Conservation (phyloP, 2,888 invertebrate genomes). For the Chrysolina americana region DNA sequence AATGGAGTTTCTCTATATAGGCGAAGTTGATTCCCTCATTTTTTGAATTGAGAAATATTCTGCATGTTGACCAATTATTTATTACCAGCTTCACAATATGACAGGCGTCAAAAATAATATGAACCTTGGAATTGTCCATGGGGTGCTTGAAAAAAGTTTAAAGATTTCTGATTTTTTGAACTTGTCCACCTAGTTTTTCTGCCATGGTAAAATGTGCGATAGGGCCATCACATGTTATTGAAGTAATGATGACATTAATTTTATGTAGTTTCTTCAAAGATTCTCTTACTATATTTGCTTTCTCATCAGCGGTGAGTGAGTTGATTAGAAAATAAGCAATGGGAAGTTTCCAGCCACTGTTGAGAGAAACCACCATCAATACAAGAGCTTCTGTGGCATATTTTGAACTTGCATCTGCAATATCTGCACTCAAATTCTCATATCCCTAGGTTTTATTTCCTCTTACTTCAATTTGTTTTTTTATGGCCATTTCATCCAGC, state of each 20-base stretch:
- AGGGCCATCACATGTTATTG: slow-evolving; percentile 52
- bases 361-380: slow-evolving; percentile 46
- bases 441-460: slow-evolving; percentile 21
- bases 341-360: slow-evolving; percentile 46
- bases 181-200: slow-evolving; percentile 42
- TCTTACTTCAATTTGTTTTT: slow-evolving; percentile 37
- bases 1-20: slow-evolving; percentile 36
- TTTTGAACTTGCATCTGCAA: not conserved
- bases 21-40: slow-evolving; percentile 9
- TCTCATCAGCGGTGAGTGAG: slow-evolving; percentile 42
- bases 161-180: slow-evolving; percentile 35
- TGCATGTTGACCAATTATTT: slow-evolving; percentile 23
- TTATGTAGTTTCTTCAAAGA: slow-evolving; percentile 39
- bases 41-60: not conserved
- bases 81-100: slow-evolving; percentile 41
- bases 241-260: slow-evolving; percentile 41
- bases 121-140: slow-evolving; percentile 29
- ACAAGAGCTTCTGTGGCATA: slow-evolving; percentile 39
- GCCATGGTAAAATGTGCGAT: slow-evolving; percentile 41
- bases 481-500: slow-evolving; percentile 23
- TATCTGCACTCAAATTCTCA: slow-evolving; percentile 32
- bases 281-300: slow-evolving; percentile 43
- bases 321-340: slow-evolving; percentile 48
- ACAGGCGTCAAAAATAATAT: slow-evolving; percentile 34
- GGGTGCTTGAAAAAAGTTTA: slow-evolving; percentile 47